Conservation (phyloP, 2,113 vertebrate species). For the Mustela nigripes region DNA sequence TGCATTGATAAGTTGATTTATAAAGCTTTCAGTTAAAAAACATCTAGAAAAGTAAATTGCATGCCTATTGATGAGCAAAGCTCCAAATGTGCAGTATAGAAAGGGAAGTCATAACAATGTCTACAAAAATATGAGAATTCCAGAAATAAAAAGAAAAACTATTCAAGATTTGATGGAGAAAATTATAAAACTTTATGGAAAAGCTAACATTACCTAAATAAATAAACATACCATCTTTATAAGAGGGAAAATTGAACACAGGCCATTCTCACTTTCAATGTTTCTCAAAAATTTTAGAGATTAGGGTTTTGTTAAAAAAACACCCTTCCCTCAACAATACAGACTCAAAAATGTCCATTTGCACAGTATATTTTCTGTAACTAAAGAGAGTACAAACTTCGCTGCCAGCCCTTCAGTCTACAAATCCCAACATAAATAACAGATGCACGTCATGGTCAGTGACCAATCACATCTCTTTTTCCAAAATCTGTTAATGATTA, state of each 20-base stretch:
- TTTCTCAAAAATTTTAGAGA: neutral
- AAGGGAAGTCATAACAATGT: neutral
- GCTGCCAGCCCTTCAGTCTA: too few relatives aligned
- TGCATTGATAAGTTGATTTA: neutral
- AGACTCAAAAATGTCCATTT: neutral
- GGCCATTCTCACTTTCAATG: neutral
- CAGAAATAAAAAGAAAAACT: neutral
- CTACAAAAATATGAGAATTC: neutral
- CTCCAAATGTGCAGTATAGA: neutral
- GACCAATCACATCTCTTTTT: neutral
- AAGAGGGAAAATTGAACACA: neutral
- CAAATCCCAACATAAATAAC: neutral
- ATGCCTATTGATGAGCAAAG: neutral
- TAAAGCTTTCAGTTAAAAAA: neutral
- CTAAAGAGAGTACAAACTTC: neutral
- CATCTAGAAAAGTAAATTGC: neutral
- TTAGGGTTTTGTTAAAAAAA: neutral
- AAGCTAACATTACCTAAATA: neutral
- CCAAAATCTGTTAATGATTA: neutral
- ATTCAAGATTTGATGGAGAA: neutral
- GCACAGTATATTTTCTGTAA: neutral
- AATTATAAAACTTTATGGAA: neutral
- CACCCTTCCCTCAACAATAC: neutral
- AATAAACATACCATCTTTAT: neutral
- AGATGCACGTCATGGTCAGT: fast-evolving